phyloP scores from a whole-genome alignment of 1,140 invertebrate genomes.

The Centruroides sculpturatus region DNA sequence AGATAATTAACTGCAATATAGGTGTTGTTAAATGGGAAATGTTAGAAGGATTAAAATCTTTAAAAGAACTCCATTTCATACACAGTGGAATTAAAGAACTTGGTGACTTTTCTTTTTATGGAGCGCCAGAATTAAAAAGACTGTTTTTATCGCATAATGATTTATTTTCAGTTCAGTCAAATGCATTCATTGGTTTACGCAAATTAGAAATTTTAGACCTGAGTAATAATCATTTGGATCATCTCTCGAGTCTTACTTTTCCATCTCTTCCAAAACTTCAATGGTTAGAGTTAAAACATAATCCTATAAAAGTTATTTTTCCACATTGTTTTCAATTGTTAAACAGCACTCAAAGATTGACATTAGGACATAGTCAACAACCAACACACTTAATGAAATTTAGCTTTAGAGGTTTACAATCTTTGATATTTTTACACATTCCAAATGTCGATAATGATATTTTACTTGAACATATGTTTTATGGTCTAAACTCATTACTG shows the following conservation, averaged over 20 bases:
- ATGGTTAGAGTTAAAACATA: slow-evolving; percentile 42
- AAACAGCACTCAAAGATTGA: slow-evolving; percentile 45
- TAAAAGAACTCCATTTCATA: slow-evolving; percentile 44
- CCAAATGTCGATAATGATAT: slow-evolving; percentile 38
- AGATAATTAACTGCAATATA: slow-evolving; percentile 33
- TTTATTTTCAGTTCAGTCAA: slow-evolving; percentile 44
- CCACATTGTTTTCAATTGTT: slow-evolving; percentile 54
- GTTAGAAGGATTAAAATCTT: slow-evolving; percentile 43
- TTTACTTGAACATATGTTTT: slow-evolving; percentile 43
- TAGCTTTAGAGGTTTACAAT: slow-evolving; percentile 43
- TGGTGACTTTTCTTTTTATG: slow-evolving; percentile 50
- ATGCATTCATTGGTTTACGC: slow-evolving; percentile 46
- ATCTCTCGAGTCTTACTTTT: slow-evolving; percentile 50
- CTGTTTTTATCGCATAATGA: slow-evolving; percentile 47
- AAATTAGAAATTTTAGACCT: slow-evolving; percentile 47
- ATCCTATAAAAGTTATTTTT: slow-evolving; percentile 48
- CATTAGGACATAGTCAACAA: slow-evolving; percentile 35
- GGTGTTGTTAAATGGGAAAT: slow-evolving; percentile 49
- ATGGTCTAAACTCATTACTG: slow-evolving; percentile 38
- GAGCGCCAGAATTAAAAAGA: slow-evolving; percentile 42
- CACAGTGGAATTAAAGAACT: slow-evolving; percentile 45
- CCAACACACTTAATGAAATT: slow-evolving; percentile 40
- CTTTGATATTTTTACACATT: slow-evolving; percentile 37
- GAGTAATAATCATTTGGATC: slow-evolving; percentile 45
- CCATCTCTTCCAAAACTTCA: slow-evolving; percentile 48